Percentiles rank a stretch among this genome's conserved stretches.
Evolutionary conservation across 53 echinoderm and acorn worm species (phyloP).

Genomic region (Antedon mediterranea): DNA sequence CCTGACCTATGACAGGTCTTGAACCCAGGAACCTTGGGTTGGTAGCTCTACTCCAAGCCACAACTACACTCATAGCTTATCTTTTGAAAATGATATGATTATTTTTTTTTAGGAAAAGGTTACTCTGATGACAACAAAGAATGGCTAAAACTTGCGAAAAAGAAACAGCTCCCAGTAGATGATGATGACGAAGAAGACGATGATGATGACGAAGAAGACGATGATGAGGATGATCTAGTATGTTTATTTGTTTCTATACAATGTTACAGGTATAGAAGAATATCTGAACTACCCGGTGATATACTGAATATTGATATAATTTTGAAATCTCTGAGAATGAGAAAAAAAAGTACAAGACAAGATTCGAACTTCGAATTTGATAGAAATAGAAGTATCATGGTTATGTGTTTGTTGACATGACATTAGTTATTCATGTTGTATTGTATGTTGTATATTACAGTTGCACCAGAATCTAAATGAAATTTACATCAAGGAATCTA

Average conservation of each 20-base stretch:
- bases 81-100: not conserved
- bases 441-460: too few species aligned
- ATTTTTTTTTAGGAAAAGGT: constrained; percentile 21
- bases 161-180: constrained; percentile 13
- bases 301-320: not conserved
- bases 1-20: too few species aligned
- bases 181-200: constrained; percentile 19
- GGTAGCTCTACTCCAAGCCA: too few species aligned
- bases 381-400: too few species aligned
- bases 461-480: too few species aligned
- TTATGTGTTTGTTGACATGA: too few species aligned
- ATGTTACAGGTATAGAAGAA: not conserved
- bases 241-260: not conserved
- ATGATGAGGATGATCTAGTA: constrained; percentile 9
- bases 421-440: too few species aligned
- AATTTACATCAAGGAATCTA: too few species aligned
- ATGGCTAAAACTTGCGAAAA: constrained; percentile 34
- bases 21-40: too few species aligned
- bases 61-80: too few species aligned
- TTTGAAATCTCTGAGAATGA: not conserved
- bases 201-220: constrained; percentile 30
- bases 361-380: too few species aligned
- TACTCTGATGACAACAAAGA: constrained; percentile 69
- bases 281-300: too few species aligned
- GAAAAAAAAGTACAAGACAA: constrained; percentile 11